Base-by-base conservation (phyloP, 2,797 vertebrate genomes). In the Neomorphus geoffroyi region DNA sequence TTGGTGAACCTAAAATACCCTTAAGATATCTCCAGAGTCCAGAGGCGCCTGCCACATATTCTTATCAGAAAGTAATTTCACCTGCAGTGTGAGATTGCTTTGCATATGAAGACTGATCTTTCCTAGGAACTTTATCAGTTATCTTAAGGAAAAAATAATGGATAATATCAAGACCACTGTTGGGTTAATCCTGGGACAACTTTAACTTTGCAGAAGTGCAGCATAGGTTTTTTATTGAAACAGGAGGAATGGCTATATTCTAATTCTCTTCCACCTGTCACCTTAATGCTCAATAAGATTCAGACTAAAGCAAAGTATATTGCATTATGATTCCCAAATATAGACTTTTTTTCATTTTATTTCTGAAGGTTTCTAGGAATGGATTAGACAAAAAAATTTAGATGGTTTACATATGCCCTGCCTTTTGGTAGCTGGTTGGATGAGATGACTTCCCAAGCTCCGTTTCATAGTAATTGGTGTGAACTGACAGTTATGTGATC, bases 401-500 rank as follows among this genome's bases (percentile, higher is more conserved):
- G 88, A 58, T 37, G 3, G 3, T 72, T 92, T 81, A 72, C 1
- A 1, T 86, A 61, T 54, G 27, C 7, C 0, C 0, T 80, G 45
- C 1, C 0, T 74, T 78, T 88, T 54, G 32, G 48, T 93, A 74
- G 32, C 70, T 83, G 33, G 10, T 69, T 88, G 50, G 72, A 80
- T 69, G 5, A 87, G 17, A 41, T 90, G 88, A 80, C 73, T 33
- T 80, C 45, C 0, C 32, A 80, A 30, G 50, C 45, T 92, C 24
- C 50, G 81, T 92, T 88, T 90, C 65, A 37, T 69, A 71, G 41
- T 84, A 88, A 84, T 22, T 84, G 70, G 33, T 54, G 43, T 86
- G 46, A 92, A 86, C 9, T 88, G 70, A 72, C 46, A 65, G 70
- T 61, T 93, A 70, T 81, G 61, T 90, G 78, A 78, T 90, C 96